These are phyloP conservation scores for Mormyrus lacerda DNA, from an alignment of 2,113 vertebrate genomes.

Conservation along the genomic window DNA sequence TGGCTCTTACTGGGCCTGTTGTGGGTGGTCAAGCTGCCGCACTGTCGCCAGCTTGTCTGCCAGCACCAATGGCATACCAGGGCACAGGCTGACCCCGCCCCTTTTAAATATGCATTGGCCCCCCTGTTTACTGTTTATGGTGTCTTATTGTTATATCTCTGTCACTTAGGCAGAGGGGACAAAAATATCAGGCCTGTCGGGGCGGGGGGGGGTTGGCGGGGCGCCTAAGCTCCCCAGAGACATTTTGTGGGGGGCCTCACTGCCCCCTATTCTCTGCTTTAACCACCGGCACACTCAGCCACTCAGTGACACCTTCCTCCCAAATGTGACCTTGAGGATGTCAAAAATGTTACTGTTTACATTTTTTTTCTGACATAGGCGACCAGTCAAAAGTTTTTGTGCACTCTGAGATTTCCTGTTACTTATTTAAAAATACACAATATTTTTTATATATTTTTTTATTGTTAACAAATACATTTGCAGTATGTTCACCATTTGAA, in stretches of 20 bases:
- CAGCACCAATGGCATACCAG: background rate
- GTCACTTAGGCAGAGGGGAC: background rate
- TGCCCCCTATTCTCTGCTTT: too few species aligned
- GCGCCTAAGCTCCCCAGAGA: background rate
- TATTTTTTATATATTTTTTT: too few species aligned
- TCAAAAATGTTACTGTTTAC: background rate
- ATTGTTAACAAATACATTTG: too few species aligned
- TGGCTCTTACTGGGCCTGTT: background rate
- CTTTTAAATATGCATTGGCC: background rate
- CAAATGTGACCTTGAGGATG: background rate
- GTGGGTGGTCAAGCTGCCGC: too few species aligned
- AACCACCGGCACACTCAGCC: background rate
- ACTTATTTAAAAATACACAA: too few species aligned
- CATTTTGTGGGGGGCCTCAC: background rate
- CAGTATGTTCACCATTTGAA: too few species aligned
- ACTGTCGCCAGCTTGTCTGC: too few species aligned
- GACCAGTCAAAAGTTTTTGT: too few species aligned
- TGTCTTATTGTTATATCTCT: background rate
- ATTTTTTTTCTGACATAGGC: background rate
- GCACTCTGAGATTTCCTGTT: too few species aligned
- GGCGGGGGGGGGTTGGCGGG: background rate
- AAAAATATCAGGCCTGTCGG: background rate
- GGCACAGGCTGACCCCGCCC: background rate
- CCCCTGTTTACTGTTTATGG: background rate
- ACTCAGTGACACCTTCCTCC: background rate